Conservation (phyloP, 2,888 invertebrate genomes). For the Stictocephala bisonia region DNA sequence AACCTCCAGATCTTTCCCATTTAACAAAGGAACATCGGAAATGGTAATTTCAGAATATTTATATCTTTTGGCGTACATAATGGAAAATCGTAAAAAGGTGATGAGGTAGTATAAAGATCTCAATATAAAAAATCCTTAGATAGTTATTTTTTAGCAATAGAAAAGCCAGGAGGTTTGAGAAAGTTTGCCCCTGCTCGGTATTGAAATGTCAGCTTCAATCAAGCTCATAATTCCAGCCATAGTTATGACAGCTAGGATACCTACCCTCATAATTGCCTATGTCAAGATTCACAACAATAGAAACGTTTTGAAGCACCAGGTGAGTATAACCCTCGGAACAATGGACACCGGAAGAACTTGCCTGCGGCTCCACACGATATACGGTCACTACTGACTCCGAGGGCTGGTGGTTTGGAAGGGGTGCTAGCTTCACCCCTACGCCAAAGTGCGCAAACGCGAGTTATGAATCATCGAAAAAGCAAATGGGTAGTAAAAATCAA, state of each 20-base stretch:
- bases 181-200: neutral
- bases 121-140: too few species aligned
- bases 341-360: slow-evolving; percentile 20
- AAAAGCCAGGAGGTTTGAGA: too few species aligned
- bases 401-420: slow-evolving; percentile 21
- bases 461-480: slow-evolving; percentile 27
- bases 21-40: slow-evolving; percentile 26
- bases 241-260: slow-evolving; percentile 47
- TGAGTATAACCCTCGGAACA: slow-evolving; percentile 34
- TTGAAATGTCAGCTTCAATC: slow-evolving; percentile 25
- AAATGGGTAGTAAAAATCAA: slow-evolving; percentile 27
- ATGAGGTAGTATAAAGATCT: too few species aligned
- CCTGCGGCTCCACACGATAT: slow-evolving; percentile 12
- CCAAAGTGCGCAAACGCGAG: slow-evolving; percentile 31
- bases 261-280: slow-evolving; percentile 45
- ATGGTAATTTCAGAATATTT: too few species aligned
- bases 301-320: slow-evolving; percentile 29
- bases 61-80: too few species aligned
- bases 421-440: slow-evolving; percentile 32
- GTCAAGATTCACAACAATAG: slow-evolving; percentile 29
- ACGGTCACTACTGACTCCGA: slow-evolving; percentile 30
- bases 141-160: too few species aligned
- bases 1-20: neutral
- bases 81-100: too few species aligned
- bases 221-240: slow-evolving; percentile 22